phyloP scores from a whole-genome alignment of 2,797 vertebrate species.

The Fistularia commersonii region DNA sequence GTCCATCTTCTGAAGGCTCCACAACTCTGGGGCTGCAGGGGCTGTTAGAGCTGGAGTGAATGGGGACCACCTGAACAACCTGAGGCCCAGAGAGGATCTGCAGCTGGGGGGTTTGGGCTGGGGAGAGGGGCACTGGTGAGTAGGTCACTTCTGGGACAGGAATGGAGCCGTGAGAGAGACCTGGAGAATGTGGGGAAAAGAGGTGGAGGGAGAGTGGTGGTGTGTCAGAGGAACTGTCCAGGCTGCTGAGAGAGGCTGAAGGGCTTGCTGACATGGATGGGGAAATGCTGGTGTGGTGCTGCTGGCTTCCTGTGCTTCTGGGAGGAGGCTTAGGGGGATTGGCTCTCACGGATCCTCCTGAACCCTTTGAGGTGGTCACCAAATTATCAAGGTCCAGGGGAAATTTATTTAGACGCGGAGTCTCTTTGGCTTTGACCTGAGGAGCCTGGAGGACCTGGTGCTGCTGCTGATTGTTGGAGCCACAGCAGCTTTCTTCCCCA shows the following conservation, averaged over 20 bases:
- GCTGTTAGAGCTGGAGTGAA: conserved; percentile 34
- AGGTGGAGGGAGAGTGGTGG: conserved; percentile 18
- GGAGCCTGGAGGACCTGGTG: conserved; percentile 29
- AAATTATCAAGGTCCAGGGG: conserved; percentile 74
- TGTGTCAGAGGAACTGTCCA: conserved; percentile 58
- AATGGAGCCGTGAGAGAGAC: conserved; percentile 35
- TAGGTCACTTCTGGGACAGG: conserved; percentile 39
- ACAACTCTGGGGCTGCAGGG: conserved; percentile 12
- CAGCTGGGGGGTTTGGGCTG: conserved; percentile 54
- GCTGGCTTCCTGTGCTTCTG: conserved; percentile 36
- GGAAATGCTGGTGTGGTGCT: conserved; percentile 37
- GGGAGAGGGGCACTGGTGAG: conserved; percentile 49
- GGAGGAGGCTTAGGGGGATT: conserved; percentile 32
- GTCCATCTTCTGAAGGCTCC: neutral
- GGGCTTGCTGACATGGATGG: conserved; percentile 43
- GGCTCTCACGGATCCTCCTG: conserved; percentile 6
- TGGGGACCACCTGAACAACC: conserved; percentile 46
- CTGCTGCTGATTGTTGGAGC: conserved; percentile 43
- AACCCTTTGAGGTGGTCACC: conserved; percentile 37
- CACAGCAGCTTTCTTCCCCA: conserved; percentile 52
- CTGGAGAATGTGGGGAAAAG: conserved; percentile 17
- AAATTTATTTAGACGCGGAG: conserved; percentile 74
- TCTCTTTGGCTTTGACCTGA: conserved; percentile 59
- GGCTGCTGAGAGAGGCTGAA: conserved; percentile 50
- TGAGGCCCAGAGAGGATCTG: conserved; percentile 64